A percentile compares a stretch with the other conserved stretches of the same genome.
phyloP scores from a whole-genome alignment of 2,888 invertebrate genomes.

The Arctia plantaginis region DNA sequence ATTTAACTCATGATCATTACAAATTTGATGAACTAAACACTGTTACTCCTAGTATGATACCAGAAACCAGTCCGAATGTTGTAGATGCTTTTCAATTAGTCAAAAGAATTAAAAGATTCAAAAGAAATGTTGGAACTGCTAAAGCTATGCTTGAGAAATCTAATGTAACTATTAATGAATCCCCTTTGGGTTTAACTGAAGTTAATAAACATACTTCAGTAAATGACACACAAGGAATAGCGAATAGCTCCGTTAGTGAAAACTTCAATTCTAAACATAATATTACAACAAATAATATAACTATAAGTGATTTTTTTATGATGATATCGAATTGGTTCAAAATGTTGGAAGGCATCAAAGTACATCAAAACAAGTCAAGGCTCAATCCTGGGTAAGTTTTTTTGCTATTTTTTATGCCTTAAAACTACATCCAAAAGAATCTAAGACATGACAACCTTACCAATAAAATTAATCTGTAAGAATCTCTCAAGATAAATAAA shows the following conservation, averaged over 20 bases:
- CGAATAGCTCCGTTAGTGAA: not conserved
- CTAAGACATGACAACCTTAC: not conserved
- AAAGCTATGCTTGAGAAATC: slow-evolving; percentile 4
- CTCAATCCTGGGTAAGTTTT: slow-evolving; percentile 29
- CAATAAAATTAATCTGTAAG: not conserved
- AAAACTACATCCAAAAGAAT: not conserved
- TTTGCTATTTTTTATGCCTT: not conserved
- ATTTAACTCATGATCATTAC: not conserved
- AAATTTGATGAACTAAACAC: not conserved
- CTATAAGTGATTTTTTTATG: slow-evolving; percentile 60
- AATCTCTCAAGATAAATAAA: no score
- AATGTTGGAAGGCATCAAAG: slow-evolving; percentile 48
- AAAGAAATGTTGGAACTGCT: slow-evolving; percentile 9
- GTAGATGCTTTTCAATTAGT: not conserved
- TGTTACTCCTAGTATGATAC: not conserved
- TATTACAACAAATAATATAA: slow-evolving; percentile 27
- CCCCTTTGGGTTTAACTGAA: not conserved
- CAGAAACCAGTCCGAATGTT: not conserved
- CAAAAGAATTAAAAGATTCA: slow-evolving; percentile 1
- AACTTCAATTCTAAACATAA: not conserved
- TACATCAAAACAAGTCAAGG: not conserved
- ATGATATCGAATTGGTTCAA: slow-evolving; percentile 65
- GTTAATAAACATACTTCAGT: not conserved
- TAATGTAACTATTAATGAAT: slow-evolving; percentile 1
- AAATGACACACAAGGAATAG: not conserved